Conservation (phyloP, 2,797 vertebrate species). For the Sciurus vulgaris region DNA sequence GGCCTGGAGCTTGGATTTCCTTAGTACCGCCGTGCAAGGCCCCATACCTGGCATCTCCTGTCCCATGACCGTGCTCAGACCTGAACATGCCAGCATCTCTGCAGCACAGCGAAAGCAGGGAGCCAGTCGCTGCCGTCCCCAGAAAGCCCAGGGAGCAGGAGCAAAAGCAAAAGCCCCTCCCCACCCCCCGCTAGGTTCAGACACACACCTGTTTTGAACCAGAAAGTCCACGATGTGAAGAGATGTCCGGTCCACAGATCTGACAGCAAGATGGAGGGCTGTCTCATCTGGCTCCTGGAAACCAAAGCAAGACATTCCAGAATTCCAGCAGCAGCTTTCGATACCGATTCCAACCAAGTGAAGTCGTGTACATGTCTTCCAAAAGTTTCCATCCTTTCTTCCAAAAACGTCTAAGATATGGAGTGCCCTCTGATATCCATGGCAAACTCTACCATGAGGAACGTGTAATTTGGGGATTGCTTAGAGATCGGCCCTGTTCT, state of each 20-base stretch:
- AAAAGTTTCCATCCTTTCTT: neutral
- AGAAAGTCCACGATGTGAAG: constrained; percentile 99
- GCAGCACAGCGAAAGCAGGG: neutral
- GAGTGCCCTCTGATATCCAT: rapidly evolving
- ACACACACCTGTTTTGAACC: constrained; percentile 96
- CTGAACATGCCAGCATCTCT: neutral
- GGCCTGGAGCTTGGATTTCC: too few relatives aligned
- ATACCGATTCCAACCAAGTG: rapidly evolving
- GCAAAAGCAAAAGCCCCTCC: neutral
- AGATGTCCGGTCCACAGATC: constrained; percentile 97
- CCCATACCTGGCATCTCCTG: neutral
- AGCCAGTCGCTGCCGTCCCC: neutral
- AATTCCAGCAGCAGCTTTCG: neutral
- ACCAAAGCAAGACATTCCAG: neutral
- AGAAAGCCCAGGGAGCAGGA: neutral
- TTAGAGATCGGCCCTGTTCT: neutral
- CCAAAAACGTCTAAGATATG: neutral
- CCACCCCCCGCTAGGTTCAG: too few relatives aligned
- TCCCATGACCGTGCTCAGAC: neutral
- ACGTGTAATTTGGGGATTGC: rapidly evolving
- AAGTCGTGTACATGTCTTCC: rapidly evolving
- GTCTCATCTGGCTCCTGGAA: constrained; percentile 97
- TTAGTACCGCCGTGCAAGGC: rapidly evolving
- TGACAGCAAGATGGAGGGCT: constrained; percentile 96
- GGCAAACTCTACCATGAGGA: neutral